phyloP scores from a whole-genome alignment of 2,113 vertebrate species.

The Cephalopterus ornatus region DNA sequence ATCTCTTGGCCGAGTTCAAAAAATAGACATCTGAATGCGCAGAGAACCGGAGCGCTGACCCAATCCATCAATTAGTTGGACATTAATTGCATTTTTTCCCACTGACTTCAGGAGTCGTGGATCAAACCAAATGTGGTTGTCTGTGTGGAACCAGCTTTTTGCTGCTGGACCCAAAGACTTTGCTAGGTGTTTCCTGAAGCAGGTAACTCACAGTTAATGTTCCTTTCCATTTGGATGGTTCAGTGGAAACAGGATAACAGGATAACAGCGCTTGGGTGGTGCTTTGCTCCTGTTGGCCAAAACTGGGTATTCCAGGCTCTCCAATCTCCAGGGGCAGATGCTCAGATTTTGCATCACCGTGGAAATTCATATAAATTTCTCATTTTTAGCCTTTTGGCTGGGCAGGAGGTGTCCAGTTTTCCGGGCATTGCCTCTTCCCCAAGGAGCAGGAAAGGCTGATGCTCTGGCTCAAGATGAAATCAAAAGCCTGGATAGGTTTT shows the following conservation, averaged over 20 bases:
- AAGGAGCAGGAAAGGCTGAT: not conserved
- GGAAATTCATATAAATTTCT: not conserved
- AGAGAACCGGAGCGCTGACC: not conserved
- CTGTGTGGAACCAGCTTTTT: not conserved
- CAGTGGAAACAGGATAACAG: not conserved
- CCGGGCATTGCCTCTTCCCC: not conserved
- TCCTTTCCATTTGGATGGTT: not conserved
- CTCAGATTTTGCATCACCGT: not conserved
- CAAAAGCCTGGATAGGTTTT: not conserved
- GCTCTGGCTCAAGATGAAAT: not conserved
- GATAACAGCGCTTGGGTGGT: not conserved
- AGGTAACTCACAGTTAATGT: fast-evolving
- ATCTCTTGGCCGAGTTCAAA: not conserved
- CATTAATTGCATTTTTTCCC: conserved; percentile 54
- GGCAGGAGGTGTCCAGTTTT: not conserved
- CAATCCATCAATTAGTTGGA: conserved; percentile 51
- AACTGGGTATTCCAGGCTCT: not conserved
- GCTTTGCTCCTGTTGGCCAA: not conserved
- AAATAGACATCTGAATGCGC: not conserved
- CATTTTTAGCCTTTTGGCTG: not conserved
- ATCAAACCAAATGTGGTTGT: not conserved
- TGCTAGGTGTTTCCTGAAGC: not conserved
- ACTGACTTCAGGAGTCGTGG: conserved; percentile 31
- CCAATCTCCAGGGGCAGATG: not conserved
- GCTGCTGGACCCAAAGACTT: not conserved